These are phyloP conservation scores for Anthopleura xanthogrammica DNA, from an alignment of 92 coral and sea anemone species.

Conservation along the genomic window DNA sequence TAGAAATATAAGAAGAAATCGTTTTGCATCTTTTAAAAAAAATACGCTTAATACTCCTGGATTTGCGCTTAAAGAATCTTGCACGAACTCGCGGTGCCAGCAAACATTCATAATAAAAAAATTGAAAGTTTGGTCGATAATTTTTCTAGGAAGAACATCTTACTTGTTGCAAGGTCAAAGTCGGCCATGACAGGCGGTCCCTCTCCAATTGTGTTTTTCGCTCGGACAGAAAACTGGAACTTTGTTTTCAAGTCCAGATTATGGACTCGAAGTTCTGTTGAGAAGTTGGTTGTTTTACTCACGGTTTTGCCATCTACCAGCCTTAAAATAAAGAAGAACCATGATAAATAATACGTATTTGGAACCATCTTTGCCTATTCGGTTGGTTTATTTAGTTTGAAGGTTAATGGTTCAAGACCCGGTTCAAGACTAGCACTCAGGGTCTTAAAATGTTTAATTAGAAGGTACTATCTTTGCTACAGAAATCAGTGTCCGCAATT, in stretches of 20 bases:
- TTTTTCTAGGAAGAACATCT: slow-evolving; percentile 1
- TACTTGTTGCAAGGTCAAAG: slow-evolving; percentile 80
- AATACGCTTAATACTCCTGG: too few relatives aligned
- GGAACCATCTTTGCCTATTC: too few relatives aligned
- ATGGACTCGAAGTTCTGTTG: slow-evolving; percentile 53
- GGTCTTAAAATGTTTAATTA: too few relatives aligned
- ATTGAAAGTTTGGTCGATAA: too few relatives aligned
- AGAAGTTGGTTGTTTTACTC: slow-evolving; percentile 39
- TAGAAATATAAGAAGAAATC: slow-evolving; percentile 11
- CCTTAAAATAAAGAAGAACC: background rate
- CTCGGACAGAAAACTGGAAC: slow-evolving; percentile 82
- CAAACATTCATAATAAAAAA: too few relatives aligned
- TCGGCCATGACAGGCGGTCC: slow-evolving; percentile 87
- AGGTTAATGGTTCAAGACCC: too few relatives aligned
- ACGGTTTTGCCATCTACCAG: slow-evolving; percentile 38
- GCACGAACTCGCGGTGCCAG: too few relatives aligned
- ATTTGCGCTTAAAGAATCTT: too few relatives aligned
- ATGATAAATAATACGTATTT: background rate
- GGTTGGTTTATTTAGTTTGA: too few relatives aligned
- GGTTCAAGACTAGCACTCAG: too few relatives aligned
- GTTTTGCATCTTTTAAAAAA: background rate
- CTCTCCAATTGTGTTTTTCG: slow-evolving; percentile 76
- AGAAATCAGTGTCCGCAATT: too few relatives aligned
- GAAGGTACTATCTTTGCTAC: too few relatives aligned
- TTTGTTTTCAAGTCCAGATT: slow-evolving; percentile 53